Evolutionary conservation across 1,140 invertebrate species (phyloP).

Genomic region (Panagrolaimus sp.): DNA sequence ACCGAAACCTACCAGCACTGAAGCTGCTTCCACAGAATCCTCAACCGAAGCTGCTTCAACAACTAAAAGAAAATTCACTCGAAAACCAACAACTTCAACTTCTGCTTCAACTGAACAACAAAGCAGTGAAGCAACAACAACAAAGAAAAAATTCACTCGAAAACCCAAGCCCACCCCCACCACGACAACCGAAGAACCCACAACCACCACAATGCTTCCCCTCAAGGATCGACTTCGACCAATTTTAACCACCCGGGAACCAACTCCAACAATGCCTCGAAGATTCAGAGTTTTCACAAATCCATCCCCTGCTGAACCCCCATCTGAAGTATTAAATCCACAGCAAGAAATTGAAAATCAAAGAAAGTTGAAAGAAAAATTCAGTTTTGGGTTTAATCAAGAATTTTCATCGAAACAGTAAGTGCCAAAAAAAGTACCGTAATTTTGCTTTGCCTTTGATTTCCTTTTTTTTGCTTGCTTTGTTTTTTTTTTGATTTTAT

Average conservation of each 20-base stretch:
- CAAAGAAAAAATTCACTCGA: background rate
- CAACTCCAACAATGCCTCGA: too few relatives aligned
- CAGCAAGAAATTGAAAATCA: background rate
- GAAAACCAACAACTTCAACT: background rate
- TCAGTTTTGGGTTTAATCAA: too few relatives aligned
- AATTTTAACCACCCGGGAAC: background rate
- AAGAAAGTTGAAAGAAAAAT: too few relatives aligned
- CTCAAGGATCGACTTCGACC: background rate
- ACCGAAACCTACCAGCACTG: background rate
- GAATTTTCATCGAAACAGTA: too few relatives aligned
- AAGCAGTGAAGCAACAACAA: background rate
- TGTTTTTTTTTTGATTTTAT: too few relatives aligned
- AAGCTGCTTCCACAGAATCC: background rate
- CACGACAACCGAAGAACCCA: background rate
- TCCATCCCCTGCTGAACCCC: background rate
- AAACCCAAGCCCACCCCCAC: background rate
- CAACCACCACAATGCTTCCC: conserved; percentile 1
- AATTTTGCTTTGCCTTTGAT: too few relatives aligned
- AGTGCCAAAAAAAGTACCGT: too few relatives aligned
- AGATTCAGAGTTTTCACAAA: background rate
- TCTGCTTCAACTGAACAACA: background rate
- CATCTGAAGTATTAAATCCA: background rate
- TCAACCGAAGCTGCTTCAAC: background rate
- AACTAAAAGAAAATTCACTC: background rate
- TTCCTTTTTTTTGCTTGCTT: too few relatives aligned